phyloP scores from a whole-genome alignment of 2,113 vertebrate species.

The Xyrauchen texanus region DNA sequence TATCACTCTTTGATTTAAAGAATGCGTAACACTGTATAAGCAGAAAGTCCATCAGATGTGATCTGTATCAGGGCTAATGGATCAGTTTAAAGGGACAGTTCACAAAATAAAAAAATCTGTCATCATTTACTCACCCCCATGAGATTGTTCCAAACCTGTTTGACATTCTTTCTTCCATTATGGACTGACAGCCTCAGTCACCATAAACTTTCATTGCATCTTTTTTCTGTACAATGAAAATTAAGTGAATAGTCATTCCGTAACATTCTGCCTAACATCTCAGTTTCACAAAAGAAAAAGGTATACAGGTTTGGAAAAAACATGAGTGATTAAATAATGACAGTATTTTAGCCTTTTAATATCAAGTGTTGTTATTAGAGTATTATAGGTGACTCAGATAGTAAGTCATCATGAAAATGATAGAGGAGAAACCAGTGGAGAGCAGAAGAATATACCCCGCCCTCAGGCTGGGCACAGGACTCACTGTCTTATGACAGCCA shows the following conservation, averaged over 20 bases:
- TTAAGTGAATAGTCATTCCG: no score
- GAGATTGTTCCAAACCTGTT: background rate
- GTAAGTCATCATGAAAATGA: background rate
- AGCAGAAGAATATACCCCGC: background rate
- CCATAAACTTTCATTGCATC: no score
- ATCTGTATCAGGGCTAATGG: background rate
- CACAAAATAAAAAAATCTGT: background rate
- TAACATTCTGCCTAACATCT: no score
- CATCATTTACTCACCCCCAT: background rate
- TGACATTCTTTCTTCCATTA: no score
- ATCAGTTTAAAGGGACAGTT: background rate
- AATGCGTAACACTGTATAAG: background rate
- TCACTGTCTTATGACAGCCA: slow-evolving; percentile 69
- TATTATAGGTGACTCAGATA: background rate
- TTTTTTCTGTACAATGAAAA: no score
- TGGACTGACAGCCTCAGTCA: no score
- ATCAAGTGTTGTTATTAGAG: background rate
- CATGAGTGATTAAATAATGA: no score
- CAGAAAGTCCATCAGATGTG: background rate
- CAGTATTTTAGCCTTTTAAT: no score
- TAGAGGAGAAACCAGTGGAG: no score
- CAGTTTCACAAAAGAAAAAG: no score
- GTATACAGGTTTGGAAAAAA: no score
- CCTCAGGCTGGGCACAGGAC: slow-evolving; percentile 50
- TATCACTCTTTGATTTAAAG: background rate